Base-by-base conservation (phyloP, 1,140 invertebrate genomes). In the Coptotermes formosanus region DNA sequence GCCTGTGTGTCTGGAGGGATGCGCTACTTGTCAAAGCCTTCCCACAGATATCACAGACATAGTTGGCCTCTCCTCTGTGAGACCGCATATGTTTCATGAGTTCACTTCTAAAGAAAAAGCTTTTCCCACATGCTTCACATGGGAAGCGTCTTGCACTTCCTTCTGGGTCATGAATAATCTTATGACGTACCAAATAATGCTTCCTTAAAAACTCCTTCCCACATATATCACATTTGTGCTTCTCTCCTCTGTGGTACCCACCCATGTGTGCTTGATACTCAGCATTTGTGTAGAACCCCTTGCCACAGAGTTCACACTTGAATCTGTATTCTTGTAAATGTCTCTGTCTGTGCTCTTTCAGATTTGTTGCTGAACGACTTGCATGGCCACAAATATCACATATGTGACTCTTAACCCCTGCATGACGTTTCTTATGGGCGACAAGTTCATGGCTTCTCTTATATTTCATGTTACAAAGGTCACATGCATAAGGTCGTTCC, bases 101-200 rank as follows among this genome's bases (percentile, higher is more conserved):
- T 21, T 45, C n/a, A 25, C 52, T 52, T n/a, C 55, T 84, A 30
- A 52, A 52, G 14, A 52, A 9, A 30, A 84, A 84, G 23, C 45
- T 30, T 88, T 97, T 97, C 0, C 93, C 93, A 89, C 97, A 97
- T 8, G 94, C 91, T 86, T 96, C 95, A 89, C 97, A 97, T 43
- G 93, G 92, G 84, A 95, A 93, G 88, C 96, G 96, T 75, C 88
- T 90, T 0, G 90, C 90, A 84, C 89, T 87, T 59, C 30, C 45
- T 11, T 55, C 86, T 19, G 75, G 52, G 48, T 90, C 88, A 82
- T 91, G 91, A 90, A 92, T 91, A 69, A 92, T 55, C 45, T 38
- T 84, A 25, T 84, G 83, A 30, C 4, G 7, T 30, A 84, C 43
- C 11, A 84, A 30, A n/a, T 84, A 11, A 12, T 23, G 19, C n/a